Percentiles rank a stretch among this genome's conserved stretches.
Evolutionary conservation across 1,140 invertebrate species (phyloP).

Genomic region (Trinorchestia longiramus): DNA sequence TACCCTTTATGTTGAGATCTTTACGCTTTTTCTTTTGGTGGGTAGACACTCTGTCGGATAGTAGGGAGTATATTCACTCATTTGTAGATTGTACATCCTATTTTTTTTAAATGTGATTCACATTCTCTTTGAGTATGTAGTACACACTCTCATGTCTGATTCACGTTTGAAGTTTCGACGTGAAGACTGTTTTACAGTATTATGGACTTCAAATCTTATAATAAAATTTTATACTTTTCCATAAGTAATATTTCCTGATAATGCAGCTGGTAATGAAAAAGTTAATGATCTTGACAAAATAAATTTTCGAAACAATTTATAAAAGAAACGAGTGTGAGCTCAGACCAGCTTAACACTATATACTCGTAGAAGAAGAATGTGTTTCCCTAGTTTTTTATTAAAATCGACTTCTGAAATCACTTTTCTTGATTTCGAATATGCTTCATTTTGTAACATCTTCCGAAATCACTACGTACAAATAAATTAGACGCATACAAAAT

Average conservation of each 20-base stretch:
- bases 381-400: too few species aligned
- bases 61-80: too few species aligned
- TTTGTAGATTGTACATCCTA: too few species aligned
- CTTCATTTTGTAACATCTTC: too few species aligned
- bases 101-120: too few species aligned
- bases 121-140: too few species aligned
- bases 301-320: not conserved
- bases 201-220: not conserved
- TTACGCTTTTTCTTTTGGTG: not conserved
- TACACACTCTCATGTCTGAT: not conserved
- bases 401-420: too few species aligned
- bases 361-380: too few species aligned
- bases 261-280: not conserved
- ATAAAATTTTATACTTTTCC: not conserved
- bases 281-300: not conserved
- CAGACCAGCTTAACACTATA: not conserved
- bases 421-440: too few species aligned
- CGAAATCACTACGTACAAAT: too few species aligned
- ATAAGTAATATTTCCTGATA: not conserved
- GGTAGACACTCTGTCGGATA: not conserved
- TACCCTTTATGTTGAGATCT: not conserved
- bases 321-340: not conserved
- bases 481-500: too few species aligned
- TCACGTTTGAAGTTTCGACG: not conserved
- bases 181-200: not conserved